Evolutionary conservation across 1,140 invertebrate genomes (phyloP), one percentile per base, ranked within the genome.

Genomic region (Hirudo medicinalis): DNA sequence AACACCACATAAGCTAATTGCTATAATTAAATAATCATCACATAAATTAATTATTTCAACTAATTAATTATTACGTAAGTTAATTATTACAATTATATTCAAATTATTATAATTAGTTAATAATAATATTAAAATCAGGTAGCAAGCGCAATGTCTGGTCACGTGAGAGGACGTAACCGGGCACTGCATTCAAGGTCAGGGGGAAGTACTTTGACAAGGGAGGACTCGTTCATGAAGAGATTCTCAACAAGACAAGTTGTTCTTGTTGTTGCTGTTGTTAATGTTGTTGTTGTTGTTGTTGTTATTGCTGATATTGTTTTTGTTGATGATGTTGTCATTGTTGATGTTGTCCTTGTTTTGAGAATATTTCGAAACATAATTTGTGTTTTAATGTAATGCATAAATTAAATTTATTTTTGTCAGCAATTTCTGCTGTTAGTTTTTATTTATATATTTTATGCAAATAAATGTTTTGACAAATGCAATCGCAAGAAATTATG

Each of bases 221-320:
- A 70, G 83, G 92, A 96, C 78, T 95, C 92, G 0, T 97, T 96
- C 79, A 83, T 97, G 73, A 91, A 93, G 80, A 85, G 91, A 74
- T 97, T 97, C 83, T 94, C 91, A 13, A 94, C 92, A 0, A 83
- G 92, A 71, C 91, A 94, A 79, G 77, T 36, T 57, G 25, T 57
- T 57, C 2, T 57, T 57, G 54, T 57, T 57, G 54, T 57, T 57
- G 54, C 9, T 57, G 9, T 9, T 57, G 9, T 9, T n/a, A 57
- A 3, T 57, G 25, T 57, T 57, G 54, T 25, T 4, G 9, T 57
- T 57, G 20, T 57, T 57, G 25, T n/a, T 57, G 2, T n/a, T 25
- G 20, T 57, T 57, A 5, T n/a, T 9, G 9, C 54, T n/a, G n/a
- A 57, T 57, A 57, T n/a, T 57, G 25, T 57, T 57, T 2, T 25